Evolutionary conservation across 2,113 vertebrate genomes (phyloP), one percentile per base, ranked within the genome.

Genomic region (Capreolus pygargus): DNA sequence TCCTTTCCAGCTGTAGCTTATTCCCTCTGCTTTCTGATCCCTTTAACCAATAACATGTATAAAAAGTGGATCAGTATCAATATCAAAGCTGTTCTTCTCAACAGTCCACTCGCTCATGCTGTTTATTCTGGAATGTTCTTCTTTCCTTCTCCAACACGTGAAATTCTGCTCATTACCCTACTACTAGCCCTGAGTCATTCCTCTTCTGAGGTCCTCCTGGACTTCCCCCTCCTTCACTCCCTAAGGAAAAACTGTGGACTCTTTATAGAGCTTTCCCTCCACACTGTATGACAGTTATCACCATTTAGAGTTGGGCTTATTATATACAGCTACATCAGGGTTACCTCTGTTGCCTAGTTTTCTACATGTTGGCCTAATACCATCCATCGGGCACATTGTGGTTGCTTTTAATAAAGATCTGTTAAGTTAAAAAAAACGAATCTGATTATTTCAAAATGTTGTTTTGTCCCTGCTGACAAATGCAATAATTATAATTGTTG

Each of bases 361-460:
- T 74, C 94, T 92, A 57, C 15, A 70, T 94, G 19, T 92, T 94
- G 54, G 2, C 47, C 25, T 30, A 61, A 3, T 88, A 67, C 25
- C 14, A 33, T 43, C 84, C 14, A 33, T 43, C 64, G 13, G 28
- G 15, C 39, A 47, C 45, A 23, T 45, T 86, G 45, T 83, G 88
- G 4, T 76, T 70, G 58, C 30, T 79, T 94, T 83, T 95, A 58
- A 50, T 94, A 94, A 96, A 67, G 60, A 23, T 78, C 81, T 89
- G 27, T 57, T 96, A 82, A 70, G 58, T 39, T 88, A 43, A 82
- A 88, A 79, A 39, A 89, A 79, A 60, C 36, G 25, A 21, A 36
- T 93, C 91, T 82, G 81, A 61, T 96, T 91, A 64, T 78, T 94
- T 92, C 5, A 64, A 93, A 87, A 28, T 78, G 30, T 21, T 85